Evolutionary conservation across 2,797 vertebrate species (phyloP), one percentile per base, ranked within the genome.

Genomic region (Gouania willdenowi): DNA sequence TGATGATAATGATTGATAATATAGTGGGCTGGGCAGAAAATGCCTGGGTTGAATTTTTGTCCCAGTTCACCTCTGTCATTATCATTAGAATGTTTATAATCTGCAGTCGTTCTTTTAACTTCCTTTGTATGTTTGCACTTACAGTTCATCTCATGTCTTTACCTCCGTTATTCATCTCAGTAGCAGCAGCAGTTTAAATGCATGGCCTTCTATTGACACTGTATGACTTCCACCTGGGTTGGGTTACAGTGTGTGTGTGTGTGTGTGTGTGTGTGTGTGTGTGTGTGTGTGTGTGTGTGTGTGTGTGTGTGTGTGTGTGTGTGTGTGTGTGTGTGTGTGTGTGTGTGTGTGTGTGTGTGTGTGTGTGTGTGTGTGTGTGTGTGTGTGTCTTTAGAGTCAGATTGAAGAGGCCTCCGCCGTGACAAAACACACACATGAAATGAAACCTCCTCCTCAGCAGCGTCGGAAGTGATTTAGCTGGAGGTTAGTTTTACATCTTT

Each of bases 131-230:
- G 19, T 20, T 19, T 3, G 19, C 19, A 20, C 13, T 28, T 28
- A 6, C 27, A 13, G 13, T 6, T 27, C 13, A 14, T 13, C 8
- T 12, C 12, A 36, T 26, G 16, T 11, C 25, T 36, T 17, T 24
- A 6, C 21, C 26, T 5, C 26, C 37, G 24, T 20, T 37, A 35
- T 57, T 44, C 28, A n/a, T 56, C 41, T 51, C 55, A 57, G 53
- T 39, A 77, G 81, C 81, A 85, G n/a, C n/a, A 88, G 82, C 82
- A 85, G 76, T 68, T 83, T 31, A 53, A 81, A 54, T 78, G 56
- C 65, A 75, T 59, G 62, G 49, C 48, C 65, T 67, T 84, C 79
- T 14, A 79, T 77, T 82, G 71, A 79, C 45, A 37, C 48, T 21
- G 22, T 52, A 8, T 46, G 60, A 76, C 75, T 81, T 81, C 50